phyloP scores from a whole-genome alignment of 2,797 vertebrate genomes.

The Mus minutoides region DNA sequence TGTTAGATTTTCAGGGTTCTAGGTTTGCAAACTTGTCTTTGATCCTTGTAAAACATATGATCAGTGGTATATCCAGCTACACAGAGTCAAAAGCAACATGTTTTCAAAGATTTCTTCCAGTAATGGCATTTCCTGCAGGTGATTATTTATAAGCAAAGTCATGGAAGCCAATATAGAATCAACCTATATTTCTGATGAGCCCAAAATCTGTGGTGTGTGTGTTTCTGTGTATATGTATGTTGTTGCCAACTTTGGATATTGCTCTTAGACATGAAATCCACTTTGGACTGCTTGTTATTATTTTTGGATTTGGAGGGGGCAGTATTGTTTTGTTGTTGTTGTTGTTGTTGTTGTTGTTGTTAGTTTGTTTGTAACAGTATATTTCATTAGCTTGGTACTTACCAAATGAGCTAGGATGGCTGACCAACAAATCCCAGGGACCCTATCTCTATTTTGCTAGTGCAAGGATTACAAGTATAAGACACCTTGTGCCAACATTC shows the following conservation, averaged over 20 bases:
- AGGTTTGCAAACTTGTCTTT: not conserved
- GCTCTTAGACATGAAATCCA: not conserved
- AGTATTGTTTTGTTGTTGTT: no score
- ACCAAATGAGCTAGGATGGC: no score
- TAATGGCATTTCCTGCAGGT: not conserved
- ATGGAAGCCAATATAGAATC: not conserved
- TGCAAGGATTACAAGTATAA: not conserved
- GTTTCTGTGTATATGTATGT: not conserved
- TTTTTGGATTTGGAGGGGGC: not conserved
- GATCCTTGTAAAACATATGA: not conserved
- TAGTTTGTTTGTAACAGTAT: not conserved
- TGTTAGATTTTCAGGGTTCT: not conserved
- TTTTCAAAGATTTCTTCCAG: not conserved
- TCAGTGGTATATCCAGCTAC: not conserved
- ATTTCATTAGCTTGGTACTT: not conserved
- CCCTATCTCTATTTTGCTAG: no score
- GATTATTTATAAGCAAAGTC: not conserved
- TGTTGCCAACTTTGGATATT: not conserved
- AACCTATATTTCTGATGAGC: not conserved
- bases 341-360: no score
- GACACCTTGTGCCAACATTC: not conserved
- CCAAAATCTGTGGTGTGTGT: not conserved
- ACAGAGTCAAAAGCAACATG: not conserved
- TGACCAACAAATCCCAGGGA: not conserved
- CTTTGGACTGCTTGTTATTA: not conserved